Base-by-base conservation (phyloP, 1,140 invertebrate genomes). In the Drosophila lacteicornis region DNA sequence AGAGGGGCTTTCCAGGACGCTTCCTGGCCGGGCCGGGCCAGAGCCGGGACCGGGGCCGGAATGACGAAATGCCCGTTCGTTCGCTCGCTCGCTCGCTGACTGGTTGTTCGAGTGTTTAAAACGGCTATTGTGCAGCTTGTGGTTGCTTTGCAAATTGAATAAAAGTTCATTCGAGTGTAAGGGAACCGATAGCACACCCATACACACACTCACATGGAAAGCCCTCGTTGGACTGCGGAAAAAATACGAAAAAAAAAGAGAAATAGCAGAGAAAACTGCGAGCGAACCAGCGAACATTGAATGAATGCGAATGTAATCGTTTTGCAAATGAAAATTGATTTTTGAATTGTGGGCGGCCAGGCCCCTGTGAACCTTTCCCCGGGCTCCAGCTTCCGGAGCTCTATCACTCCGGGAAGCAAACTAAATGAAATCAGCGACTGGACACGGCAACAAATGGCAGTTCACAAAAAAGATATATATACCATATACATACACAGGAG, bases 131-230 rank as follows among this genome's bases (percentile, higher is more conserved):
- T 88, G 81, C 85, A 88, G 85, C 85, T 88, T 88, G 85, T 85
- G 85, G 85, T 90, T 88, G 85, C 85, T 90, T 88, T 88, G 85
- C 85, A 88, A 88, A 88, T 88, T 88, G 85, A 88, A 88, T 88
- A 90, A 90, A 91, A 91, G 90, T 91, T 82, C 88, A 91, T 80
- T 91, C 82, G 83, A 91, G 88, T 91, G 88, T 91, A 88, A 91
- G 80, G 63, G 79, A 91, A 82, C 81, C 88, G 88, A 91, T 91
- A 91, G 88, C 90, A 79, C 75, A 79, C 67, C 40, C 60, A 79
- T 42, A 71, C 76, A 71, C 36, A 30, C 43, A 50, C 61, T 68
- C 78, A 81, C 73, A 75, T 59, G 59, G 47, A 53, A 56, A 61
- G 19, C 42, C 46, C 63, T 70, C 63, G 63, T 55, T 68, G 67